These are phyloP conservation scores for Drosophila mulleri DNA, from an alignment of 2,888 invertebrate genomes.

Conservation along the genomic window DNA sequence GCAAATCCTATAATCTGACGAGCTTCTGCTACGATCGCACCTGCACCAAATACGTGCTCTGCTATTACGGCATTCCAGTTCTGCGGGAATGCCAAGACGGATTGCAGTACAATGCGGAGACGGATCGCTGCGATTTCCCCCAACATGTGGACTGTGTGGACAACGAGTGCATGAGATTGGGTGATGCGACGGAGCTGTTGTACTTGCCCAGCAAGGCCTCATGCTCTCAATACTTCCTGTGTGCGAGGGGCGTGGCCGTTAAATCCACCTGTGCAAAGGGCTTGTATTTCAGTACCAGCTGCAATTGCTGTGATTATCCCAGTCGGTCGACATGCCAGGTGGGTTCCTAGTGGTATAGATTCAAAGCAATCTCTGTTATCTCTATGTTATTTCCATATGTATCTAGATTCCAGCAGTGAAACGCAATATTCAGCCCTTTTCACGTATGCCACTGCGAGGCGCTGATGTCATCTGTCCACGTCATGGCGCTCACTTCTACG, in stretches of 20 bases:
- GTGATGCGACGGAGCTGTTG: conserved; percentile 65
- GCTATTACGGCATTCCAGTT: conserved; percentile 71
- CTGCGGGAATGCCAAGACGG: conserved; percentile 77
- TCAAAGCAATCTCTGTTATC: neutral
- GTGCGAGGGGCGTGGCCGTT: conserved; percentile 70
- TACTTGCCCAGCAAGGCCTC: conserved; percentile 72
- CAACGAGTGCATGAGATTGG: conserved; percentile 72
- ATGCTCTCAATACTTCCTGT: conserved; percentile 79
- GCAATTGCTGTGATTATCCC: conserved; percentile 76
- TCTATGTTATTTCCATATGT: neutral
- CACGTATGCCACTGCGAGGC: conserved; percentile 60
- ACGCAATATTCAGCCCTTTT: conserved; percentile 65
- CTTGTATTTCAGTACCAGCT: conserved; percentile 70
- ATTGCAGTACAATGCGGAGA: conserved; percentile 78
- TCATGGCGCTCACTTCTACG: conserved; percentile 72
- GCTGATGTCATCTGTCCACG: conserved; percentile 74
- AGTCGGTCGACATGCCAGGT: conserved; percentile 74
- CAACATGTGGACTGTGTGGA: conserved; percentile 81
- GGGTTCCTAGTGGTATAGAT: conserved; percentile 8
- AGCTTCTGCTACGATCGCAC: conserved; percentile 77
- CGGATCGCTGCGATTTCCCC: conserved; percentile 83
- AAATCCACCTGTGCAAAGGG: conserved; percentile 66
- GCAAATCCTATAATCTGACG: conserved; percentile 40
- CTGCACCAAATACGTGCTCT: conserved; percentile 81
- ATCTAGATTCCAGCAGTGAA: conserved; percentile 59